Evolutionary conservation across 2,113 vertebrate genomes (phyloP).

Genomic region (Seriola rivoliana): DNA sequence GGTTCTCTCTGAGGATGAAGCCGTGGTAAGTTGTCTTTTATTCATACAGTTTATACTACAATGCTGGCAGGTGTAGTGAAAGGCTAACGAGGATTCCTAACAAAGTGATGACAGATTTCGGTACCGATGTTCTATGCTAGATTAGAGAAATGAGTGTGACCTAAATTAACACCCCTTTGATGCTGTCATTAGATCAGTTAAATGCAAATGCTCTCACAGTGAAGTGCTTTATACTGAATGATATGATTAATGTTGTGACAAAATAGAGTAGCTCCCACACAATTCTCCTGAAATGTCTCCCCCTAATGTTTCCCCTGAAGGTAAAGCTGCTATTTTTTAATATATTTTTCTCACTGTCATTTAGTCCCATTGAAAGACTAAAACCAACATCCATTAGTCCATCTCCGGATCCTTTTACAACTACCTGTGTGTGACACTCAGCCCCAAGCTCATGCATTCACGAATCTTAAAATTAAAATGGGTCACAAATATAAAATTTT

Average conservation of each 20-base stretch:
- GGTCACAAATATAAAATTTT: not conserved
- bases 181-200: not conserved
- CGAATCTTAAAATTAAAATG: not conserved
- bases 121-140: not conserved
- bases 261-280: not conserved
- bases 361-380: not conserved
- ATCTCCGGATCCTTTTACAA: not conserved
- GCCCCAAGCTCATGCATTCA: not conserved
- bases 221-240: not conserved
- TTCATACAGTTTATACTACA: not conserved
- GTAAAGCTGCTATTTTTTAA: not conserved
- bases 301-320: not conserved
- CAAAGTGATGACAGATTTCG: not conserved
- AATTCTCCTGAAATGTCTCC: not conserved
- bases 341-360: not conserved
- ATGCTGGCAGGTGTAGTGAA: not conserved
- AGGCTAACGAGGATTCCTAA: not conserved
- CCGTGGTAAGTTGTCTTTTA: slow-evolving; percentile 68
- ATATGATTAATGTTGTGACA: not conserved
- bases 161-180: not conserved
- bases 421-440: not conserved
- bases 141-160: not conserved
- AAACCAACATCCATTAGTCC: not conserved
- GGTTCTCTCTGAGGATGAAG: slow-evolving; percentile 71
- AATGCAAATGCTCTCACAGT: not conserved